A percentile compares a stretch with the other conserved stretches of the same genome.
Conservation (phyloP, 2,113 vertebrate species). For the Hirundichthys speculiger region DNA sequence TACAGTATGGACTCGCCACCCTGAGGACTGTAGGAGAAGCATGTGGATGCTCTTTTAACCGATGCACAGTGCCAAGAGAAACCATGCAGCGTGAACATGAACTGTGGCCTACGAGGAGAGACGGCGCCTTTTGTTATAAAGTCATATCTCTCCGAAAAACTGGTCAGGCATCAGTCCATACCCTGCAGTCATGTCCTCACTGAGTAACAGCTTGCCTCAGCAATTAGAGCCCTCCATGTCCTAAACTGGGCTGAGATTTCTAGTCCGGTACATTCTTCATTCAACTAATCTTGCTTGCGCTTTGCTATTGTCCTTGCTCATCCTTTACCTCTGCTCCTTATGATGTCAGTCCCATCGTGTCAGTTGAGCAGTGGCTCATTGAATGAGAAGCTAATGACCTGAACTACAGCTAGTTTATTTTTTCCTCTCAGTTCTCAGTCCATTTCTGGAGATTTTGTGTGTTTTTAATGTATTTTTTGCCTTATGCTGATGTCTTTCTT, state of each 20-base stretch:
- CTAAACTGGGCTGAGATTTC: conserved; percentile 42
- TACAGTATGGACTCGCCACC: conserved; percentile 33
- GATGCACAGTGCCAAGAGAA: conserved; percentile 75
- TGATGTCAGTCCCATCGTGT: conserved; percentile 59
- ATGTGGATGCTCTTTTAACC: conserved; percentile 53
- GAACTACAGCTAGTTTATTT: conserved; percentile 29
- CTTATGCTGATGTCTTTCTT: conserved; percentile 57
- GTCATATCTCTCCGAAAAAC: conserved; percentile 30
- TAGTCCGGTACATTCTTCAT: conserved; percentile 30
- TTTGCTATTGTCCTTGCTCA: conserved; percentile 60
- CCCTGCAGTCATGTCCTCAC: conserved; percentile 10
- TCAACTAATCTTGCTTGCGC: conserved; percentile 60
- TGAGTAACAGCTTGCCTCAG: conserved; percentile 36
- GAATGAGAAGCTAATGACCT: conserved; percentile 49
- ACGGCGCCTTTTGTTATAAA: conserved; percentile 48
- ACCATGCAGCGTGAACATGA: conserved; percentile 49
- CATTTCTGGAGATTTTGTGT: conserved; percentile 31
- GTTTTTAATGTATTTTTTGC: conserved; percentile 56
- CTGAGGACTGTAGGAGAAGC: conserved; percentile 50
- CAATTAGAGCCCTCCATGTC: conserved; percentile 31
- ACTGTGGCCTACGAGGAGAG: conserved; percentile 59
- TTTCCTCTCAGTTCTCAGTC: conserved; percentile 12
- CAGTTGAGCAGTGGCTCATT: conserved; percentile 50
- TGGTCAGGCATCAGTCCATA: conserved; percentile 41
- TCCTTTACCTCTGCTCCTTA: conserved; percentile 57